Conservation (phyloP, 2,113 vertebrate species). For the Misgurnus mizolepis region DNA sequence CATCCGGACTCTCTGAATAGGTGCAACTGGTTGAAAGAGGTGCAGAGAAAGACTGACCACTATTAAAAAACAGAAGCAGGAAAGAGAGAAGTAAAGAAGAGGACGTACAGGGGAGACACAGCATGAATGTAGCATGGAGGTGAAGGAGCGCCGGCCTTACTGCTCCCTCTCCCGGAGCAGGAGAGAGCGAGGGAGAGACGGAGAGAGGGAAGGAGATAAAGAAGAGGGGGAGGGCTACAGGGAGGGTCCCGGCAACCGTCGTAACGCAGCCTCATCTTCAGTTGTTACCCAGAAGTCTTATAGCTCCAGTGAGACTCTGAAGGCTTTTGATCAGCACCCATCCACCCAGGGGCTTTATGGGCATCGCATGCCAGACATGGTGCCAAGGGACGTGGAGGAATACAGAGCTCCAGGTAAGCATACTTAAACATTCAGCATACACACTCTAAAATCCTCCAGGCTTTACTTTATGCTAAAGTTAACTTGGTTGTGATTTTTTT, state of each 20-base stretch:
- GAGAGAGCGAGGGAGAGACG: conserved; percentile 75
- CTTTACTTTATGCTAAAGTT: not conserved
- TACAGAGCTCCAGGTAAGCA: conserved; percentile 88
- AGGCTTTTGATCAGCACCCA: conserved; percentile 94
- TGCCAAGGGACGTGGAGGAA: conserved; percentile 87
- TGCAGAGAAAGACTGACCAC: conserved; percentile 50
- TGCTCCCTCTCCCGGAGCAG: conserved; percentile 96
- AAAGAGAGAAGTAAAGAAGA: conserved; percentile 57
- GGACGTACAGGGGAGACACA: conserved; percentile 73
- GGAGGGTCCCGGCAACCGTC: conserved; percentile 82
- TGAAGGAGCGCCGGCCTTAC: conserved; percentile 96
- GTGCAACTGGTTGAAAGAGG: conserved; percentile 65
- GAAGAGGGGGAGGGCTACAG: conserved; percentile 71
- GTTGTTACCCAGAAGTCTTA: conserved; percentile 97
- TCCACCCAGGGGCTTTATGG: conserved; percentile 87
- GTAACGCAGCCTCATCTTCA: conserved; percentile 85
- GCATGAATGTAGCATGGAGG: conserved; percentile 98
- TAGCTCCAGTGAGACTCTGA: conserved; percentile 96
- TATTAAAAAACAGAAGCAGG: conserved; percentile 13
- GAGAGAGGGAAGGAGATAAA: conserved; percentile 62
- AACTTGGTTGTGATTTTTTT: not conserved
- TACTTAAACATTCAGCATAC: not conserved
- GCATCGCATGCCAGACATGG: conserved; percentile 91
- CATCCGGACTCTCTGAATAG: conserved; percentile 61
- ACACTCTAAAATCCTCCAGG: conserved; percentile 10